Evolutionary conservation across 30 jellyfish, hydroid and myxozoan species (phyloP), one percentile per base, ranked within the genome.

Genomic region (Hydractinia echinata): DNA sequence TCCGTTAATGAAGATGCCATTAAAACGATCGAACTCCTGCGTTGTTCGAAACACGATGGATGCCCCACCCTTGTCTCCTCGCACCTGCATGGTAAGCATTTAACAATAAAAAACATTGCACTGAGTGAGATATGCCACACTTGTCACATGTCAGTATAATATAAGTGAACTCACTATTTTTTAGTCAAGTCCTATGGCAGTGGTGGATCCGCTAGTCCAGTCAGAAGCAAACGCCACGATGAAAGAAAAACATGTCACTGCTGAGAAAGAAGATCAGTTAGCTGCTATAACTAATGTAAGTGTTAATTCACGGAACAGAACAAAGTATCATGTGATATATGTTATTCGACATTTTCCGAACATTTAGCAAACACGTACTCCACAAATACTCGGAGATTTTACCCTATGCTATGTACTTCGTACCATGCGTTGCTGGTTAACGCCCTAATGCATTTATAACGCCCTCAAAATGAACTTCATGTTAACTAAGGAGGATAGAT

Each of bases 101-200:
- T 2, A 11, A 11, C 19, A 11, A 13, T 58, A 11, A 58, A 18
- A 11, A 13, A 58, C 69, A 11, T 58, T 58, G 15, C 69, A 58
- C 15, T 58, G 69, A 58, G 19, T 11, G 69, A 30, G 44, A 30
- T 30, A 30, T 30, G 44, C 44, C 44, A 30, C 44, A 30, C 1
- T 0, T 30, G 44, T 30, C 1, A 30, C 2, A 30, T 30, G 44
- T 30, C 44, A 30, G 44, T 30, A 30, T 30, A 30, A n/a, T 30
- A 2, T 30, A 30, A 30, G 44, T 30, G 44, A 30, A 30, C 44
- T 30, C 44, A 30, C 44, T 30, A 30, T 56, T 30, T 4, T 80
- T 5, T 30, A 80, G 87, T 67, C 87, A 6, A 80, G 87, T 50
- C 87, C 87, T 20, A 80, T 80, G 87, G 87, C 87, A 5, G 87